Conservation (phyloP, 2,113 vertebrate species). For the Pluvianellus socialis region DNA sequence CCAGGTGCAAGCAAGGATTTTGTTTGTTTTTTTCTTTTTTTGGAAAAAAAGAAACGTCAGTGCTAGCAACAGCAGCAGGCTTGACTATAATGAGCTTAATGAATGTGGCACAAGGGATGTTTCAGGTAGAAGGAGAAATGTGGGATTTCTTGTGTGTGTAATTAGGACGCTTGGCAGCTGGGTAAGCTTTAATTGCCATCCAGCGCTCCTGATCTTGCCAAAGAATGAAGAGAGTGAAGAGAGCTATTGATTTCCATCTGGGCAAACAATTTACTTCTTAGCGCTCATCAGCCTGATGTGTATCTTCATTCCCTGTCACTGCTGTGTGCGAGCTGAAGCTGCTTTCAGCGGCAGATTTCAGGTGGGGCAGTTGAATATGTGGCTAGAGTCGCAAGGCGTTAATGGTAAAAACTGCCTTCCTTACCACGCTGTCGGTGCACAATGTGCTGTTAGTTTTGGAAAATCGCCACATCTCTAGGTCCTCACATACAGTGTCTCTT, state of each 20-base stretch:
- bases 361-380: neutral
- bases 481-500: neutral
- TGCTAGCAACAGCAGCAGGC: neutral
- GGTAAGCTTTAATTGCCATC: conserved; percentile 45
- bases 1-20: neutral
- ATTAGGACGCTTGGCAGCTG: conserved; percentile 44
- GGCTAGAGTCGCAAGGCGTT: neutral
- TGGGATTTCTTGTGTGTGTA: conserved; percentile 2
- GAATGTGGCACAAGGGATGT: neutral
- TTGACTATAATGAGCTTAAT: neutral
- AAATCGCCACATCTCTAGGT: neutral
- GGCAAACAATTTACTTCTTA: conserved; percentile 40
- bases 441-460: neutral
- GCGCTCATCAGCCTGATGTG: conserved; percentile 30
- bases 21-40: neutral
- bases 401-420: neutral
- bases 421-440: neutral
- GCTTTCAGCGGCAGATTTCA: conserved; percentile 13
- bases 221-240: conserved; percentile 9
- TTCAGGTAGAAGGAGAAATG: conserved; percentile 35
- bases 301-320: conserved; percentile 19
- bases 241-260: conserved; percentile 53
- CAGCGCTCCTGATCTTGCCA: conserved; percentile 4
- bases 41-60: neutral
- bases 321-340: neutral